Evolutionary conservation across 2,797 vertebrate genomes (phyloP).

Genomic region (Lepilemur septentrionalis): DNA sequence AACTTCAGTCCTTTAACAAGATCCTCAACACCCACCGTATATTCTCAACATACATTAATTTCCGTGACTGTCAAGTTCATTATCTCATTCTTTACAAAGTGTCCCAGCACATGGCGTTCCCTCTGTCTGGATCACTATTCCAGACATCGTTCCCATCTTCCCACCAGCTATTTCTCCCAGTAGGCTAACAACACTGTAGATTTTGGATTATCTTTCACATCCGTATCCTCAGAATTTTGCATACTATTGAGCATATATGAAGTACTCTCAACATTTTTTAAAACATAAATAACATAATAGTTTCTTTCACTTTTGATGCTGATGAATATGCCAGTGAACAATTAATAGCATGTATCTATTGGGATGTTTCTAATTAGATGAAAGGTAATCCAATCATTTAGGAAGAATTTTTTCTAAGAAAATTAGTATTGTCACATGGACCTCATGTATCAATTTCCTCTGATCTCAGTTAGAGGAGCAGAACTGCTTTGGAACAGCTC

Average conservation of each 20-base stretch:
- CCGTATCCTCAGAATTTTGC: background rate
- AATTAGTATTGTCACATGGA: background rate
- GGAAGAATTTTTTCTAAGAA: background rate
- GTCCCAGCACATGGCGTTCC: background rate
- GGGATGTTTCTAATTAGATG: background rate
- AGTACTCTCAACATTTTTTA: background rate
- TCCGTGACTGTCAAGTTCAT: background rate
- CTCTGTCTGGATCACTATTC: background rate
- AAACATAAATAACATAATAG: background rate
- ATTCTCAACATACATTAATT: background rate
- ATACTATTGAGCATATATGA: background rate
- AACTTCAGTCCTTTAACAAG: background rate
- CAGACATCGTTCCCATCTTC: background rate
- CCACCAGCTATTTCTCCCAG: background rate
- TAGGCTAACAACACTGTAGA: background rate
- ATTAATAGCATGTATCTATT: background rate
- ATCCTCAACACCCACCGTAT: fast-evolving
- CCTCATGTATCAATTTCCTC: background rate
- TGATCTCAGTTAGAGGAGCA: background rate
- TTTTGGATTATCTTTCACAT: background rate
- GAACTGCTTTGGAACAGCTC: background rate
- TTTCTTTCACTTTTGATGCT: background rate
- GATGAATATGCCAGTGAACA: background rate
- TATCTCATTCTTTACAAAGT: background rate
- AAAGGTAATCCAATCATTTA: background rate